Base-by-base conservation (phyloP, 2,797 vertebrate species). In the Cryptoprocta ferox region DNA sequence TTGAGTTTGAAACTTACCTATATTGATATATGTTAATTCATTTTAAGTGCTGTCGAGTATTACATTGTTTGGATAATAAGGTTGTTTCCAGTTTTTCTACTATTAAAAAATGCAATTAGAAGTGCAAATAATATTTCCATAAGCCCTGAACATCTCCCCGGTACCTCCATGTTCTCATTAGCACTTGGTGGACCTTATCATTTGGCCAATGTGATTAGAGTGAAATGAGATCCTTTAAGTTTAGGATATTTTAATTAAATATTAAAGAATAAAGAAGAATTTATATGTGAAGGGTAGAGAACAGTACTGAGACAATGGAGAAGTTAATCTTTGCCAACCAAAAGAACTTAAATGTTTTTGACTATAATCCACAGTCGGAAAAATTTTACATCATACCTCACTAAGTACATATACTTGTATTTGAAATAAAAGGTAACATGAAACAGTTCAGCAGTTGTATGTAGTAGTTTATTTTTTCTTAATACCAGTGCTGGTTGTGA, bases 241-340 rank as follows among this genome's bases (percentile, higher is more conserved):
- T 96, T 32, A 87, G 59, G 85, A n/a, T 87, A 82, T 87, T 94
- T 93, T 42, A 78, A 75, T 84, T 84, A 63, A 86, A 48, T 96
- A 37, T 73, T 81, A 48, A 94, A 53, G 45, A 89, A 86, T 59
- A 45, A 50, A 28, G 45, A 85, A 91, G 10, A 86, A 53, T 89
- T 73, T 95, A 14, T 35, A 59, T 68, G 16, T 93, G 50, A 94
- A 35, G 39, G 59, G 6, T 35, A 66, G 63, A 89, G 48, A 88
- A 42, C 50, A 63, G 50, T 71, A 45, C 81, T 63, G 82, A 86
- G 80, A 30, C 14, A 56, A 1, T 15, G 5, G 30, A 61, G 7
- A 75, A 95, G 39, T 90, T 97, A 37, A 73, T 91, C 45, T 91
- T 65, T 91, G 73, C 50, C 45, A 71, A n/a, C 0, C 89, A 75